These are phyloP conservation scores for Spheniscus mendiculus DNA, from an alignment of 2,113 vertebrate species.

Conservation along the genomic window DNA sequence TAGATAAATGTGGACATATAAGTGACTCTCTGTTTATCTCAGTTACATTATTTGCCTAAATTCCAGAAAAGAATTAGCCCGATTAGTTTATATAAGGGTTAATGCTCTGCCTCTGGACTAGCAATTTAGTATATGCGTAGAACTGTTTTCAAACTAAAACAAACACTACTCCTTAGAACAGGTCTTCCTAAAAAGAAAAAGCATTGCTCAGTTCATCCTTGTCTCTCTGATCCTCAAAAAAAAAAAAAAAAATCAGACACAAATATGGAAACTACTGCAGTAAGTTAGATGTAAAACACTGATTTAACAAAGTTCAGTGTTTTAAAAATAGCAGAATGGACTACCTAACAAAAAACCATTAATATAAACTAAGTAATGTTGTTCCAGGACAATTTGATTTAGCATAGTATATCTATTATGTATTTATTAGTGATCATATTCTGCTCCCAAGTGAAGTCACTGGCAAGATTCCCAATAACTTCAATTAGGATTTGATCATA, in stretches of 20 bases:
- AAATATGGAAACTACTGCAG: neutral
- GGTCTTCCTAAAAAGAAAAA: neutral
- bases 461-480: neutral
- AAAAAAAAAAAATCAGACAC: neutral
- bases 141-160: neutral
- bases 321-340: neutral
- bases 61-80: conserved; percentile 68
- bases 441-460: neutral
- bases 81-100: conserved; percentile 72
- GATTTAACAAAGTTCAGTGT: neutral
- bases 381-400: neutral
- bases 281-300: neutral
- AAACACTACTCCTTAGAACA: neutral
- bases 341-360: neutral
- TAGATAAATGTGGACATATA: conserved; percentile 75
- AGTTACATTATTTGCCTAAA: conserved; percentile 72
- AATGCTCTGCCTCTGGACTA: conserved; percentile 52
- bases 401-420: neutral
- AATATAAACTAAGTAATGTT: neutral
- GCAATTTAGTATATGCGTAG: conserved; percentile 28
- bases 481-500: neutral
- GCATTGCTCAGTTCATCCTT: neutral
- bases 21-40: conserved; percentile 75
- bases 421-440: neutral
- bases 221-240: neutral